phyloP scores from a whole-genome alignment of 2,113 vertebrate genomes.

The Mustelus asterias region DNA sequence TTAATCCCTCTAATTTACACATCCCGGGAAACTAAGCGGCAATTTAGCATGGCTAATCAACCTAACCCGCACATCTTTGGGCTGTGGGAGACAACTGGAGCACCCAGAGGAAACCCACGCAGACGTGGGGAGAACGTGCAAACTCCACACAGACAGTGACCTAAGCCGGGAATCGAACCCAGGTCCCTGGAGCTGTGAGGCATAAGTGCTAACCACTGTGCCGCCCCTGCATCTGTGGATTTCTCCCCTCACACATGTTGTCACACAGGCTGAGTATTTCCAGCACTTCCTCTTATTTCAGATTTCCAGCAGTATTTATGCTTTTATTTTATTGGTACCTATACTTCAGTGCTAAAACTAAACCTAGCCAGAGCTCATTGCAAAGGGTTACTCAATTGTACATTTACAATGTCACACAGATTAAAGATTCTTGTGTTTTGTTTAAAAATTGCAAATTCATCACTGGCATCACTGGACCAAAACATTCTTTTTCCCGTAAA shows the following conservation, averaged over 20 bases:
- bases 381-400: neutral
- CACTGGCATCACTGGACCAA: neutral
- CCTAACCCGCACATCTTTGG: too few species aligned
- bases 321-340: neutral
- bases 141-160: too few species aligned
- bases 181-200: too few species aligned
- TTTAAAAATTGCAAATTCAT: neutral
- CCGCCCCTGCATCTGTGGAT: too few species aligned
- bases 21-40: too few species aligned
- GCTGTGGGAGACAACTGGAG: too few species aligned
- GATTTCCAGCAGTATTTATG: neutral
- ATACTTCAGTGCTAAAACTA: neutral
- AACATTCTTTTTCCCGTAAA: neutral
- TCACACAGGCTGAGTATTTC: neutral
- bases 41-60: too few species aligned
- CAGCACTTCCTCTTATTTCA: neutral
- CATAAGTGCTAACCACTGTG: too few species aligned
- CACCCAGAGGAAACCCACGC: too few species aligned
- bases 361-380: neutral
- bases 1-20: too few species aligned
- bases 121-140: too few species aligned
- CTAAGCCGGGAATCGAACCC: too few species aligned
- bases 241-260: neutral
- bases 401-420: neutral
- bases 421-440: neutral